These are phyloP conservation scores for Drosophila serrata DNA, from an alignment of 1,140 invertebrate species.

Conservation along the genomic window DNA sequence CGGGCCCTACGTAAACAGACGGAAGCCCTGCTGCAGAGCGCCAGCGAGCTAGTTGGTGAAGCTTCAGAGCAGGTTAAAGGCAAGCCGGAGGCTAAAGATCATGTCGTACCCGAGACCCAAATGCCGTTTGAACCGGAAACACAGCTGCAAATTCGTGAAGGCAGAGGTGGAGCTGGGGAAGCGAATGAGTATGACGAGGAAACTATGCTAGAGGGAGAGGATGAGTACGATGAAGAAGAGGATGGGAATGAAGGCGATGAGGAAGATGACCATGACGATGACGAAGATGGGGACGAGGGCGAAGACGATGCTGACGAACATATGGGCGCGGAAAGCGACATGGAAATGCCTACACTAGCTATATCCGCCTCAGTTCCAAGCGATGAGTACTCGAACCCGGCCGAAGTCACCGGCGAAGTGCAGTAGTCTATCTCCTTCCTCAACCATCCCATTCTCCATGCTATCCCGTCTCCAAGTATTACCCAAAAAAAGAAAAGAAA, in stretches of 20 bases:
- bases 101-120: conserved; percentile 23
- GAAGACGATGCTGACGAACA: conserved; percentile 13
- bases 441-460: not conserved
- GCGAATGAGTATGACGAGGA: conserved; percentile 7
- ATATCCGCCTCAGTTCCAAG: conserved; percentile 30
- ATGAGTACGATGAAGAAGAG: conserved; percentile 13
- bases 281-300: conserved; percentile 18
- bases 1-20: conserved; percentile 70
- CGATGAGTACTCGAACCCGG: conserved; percentile 27
- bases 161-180: conserved; percentile 1
- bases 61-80: not conserved
- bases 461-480: conserved; percentile 59
- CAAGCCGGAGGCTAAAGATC: not conserved
- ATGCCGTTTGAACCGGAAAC: conserved; percentile 27
- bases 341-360: conserved; percentile 37
- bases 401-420: conserved; percentile 13
- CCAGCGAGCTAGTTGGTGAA: conserved; percentile 41
- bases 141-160: conserved; percentile 1
- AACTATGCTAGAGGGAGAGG: conserved; percentile 1
- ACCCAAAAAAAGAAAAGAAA: conserved; percentile 36
- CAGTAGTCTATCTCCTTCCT: conserved; percentile 27
- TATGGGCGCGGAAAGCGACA: conserved; percentile 29
- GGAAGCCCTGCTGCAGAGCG: conserved; percentile 49
- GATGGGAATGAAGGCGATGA: conserved; percentile 8
- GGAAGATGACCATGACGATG: conserved; percentile 14